These are phyloP conservation scores for Oncorhynchus masou DNA, from an alignment of 2,113 vertebrate genomes.

Conservation along the genomic window DNA sequence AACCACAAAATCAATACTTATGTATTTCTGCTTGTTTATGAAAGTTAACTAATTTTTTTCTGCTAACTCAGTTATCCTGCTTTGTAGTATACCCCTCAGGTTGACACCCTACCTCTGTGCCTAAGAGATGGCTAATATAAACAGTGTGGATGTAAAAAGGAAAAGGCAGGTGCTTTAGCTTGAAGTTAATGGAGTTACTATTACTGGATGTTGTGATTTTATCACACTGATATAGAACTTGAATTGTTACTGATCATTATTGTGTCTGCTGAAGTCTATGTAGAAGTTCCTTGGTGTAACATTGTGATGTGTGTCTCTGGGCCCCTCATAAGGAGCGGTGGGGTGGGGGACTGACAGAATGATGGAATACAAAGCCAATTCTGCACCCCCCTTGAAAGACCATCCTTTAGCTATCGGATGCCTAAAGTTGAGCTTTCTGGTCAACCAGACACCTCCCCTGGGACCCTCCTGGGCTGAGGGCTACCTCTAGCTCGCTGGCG, in stretches of 20 bases:
- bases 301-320: too few relatives aligned
- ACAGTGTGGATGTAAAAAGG: too few relatives aligned
- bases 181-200: background rate
- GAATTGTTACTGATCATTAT: background rate
- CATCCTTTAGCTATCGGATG: conserved; percentile 87
- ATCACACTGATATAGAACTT: background rate
- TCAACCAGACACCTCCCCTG: conserved; percentile 89
- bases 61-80: too few relatives aligned
- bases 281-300: background rate
- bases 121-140: too few relatives aligned
- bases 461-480: conserved; percentile 70
- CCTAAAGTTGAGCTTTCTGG: conserved; percentile 82
- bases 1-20: too few relatives aligned
- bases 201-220: background rate
- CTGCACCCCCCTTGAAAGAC: conserved; percentile 74
- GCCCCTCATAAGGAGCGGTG: too few relatives aligned
- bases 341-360: conserved; percentile 75
- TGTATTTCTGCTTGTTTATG: too few relatives aligned
- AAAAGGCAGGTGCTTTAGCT: too few relatives aligned
- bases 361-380: conserved; percentile 78
- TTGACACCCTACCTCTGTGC: background rate
- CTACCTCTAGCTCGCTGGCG: conserved; percentile 74
- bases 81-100: too few relatives aligned
- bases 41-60: too few relatives aligned
- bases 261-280: background rate